Conservation (phyloP, 2,888 invertebrate genomes). For the Atethmia centrago region DNA sequence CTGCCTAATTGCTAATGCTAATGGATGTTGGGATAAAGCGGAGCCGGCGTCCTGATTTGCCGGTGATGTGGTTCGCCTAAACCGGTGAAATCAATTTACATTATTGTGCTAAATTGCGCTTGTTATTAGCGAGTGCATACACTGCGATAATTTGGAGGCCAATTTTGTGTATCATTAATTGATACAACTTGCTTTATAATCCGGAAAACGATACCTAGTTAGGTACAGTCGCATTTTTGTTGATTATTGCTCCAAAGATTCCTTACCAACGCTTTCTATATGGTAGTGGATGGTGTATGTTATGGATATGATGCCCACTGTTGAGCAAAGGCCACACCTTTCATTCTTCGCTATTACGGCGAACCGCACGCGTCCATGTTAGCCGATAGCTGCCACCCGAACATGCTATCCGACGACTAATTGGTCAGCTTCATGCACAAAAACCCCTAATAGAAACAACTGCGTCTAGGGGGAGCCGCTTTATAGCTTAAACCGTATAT, state of each 20-base stretch:
- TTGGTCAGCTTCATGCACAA: slow-evolving; percentile 86
- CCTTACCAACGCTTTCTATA: neutral
- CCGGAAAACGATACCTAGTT: neutral
- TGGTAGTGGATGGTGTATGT: neutral
- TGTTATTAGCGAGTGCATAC: slow-evolving; percentile 52
- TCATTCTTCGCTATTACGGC: slow-evolving; percentile 80
- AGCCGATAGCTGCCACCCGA: slow-evolving; percentile 84
- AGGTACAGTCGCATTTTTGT: neutral
- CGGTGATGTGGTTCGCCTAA: slow-evolving; percentile 57
- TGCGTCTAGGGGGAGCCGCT: slow-evolving; percentile 78
- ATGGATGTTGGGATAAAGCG: slow-evolving; percentile 59
- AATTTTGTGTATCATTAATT: slow-evolving; percentile 16
- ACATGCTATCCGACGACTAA: slow-evolving; percentile 88
- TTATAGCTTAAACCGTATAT: slow-evolving; percentile 78
- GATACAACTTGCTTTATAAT: slow-evolving; percentile 27
- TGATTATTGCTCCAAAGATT: neutral
- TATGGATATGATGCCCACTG: neutral
- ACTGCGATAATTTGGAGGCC: slow-evolving; percentile 29
- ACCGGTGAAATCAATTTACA: slow-evolving; percentile 56
- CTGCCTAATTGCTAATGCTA: slow-evolving; percentile 59
- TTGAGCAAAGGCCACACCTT: neutral
- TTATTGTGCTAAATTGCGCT: slow-evolving; percentile 50
- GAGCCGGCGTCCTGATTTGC: slow-evolving; percentile 50
- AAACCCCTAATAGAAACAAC: slow-evolving; percentile 85
- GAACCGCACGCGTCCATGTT: slow-evolving; percentile 85